Base-by-base conservation (phyloP, 2,888 invertebrate species). In the Ochropacha duplaris region DNA sequence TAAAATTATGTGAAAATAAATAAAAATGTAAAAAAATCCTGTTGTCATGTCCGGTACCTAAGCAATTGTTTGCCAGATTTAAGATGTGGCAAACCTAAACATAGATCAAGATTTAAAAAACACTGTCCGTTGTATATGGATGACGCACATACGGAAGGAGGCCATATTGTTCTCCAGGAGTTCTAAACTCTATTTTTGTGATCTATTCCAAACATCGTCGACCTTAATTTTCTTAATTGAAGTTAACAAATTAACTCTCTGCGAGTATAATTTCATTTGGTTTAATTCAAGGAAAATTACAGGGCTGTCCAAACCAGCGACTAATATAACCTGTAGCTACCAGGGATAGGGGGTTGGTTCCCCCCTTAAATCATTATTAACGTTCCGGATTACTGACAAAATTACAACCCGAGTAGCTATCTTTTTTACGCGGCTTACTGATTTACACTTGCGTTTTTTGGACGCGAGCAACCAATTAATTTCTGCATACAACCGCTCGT, bases 341-440 rank as follows among this genome's bases (percentile, higher is more conserved):
- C 57, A 64, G 58, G 59, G 66, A 54, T 39, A 63, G 62, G 61
- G 59, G 59, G 58, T 58, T 57, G 57, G 49, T 19, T 5, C 39
- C 3, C 58, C 60, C 58, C 58, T 60, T 74, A 69, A 74, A 74
- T 74, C 75, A 72, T 74, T 65, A 65, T 69, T 72, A 71, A 71
- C 72, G 64, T 65, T 58, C 59, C 54, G 66, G 66, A 74, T 72
- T 74, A 71, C 61, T 54, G 50, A 19, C 54, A 54, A 58, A 60
- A 63, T 63, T 60, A 60, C 57, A 49, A 55, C 58, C 59, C 57
- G 57, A 14, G 54, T 50, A 58, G 56, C 63, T 60, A 24, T 58
- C 55, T 62, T 64, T 31, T 57, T 62, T 64, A 60, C 68, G 61
- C 58, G 56, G 57, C 51, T 63, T 57, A 50, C 57, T 49, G 51